Evolutionary conservation across 35 echinoderm and acorn worm genomes (phyloP).

Genomic region (Patiria miniata): DNA sequence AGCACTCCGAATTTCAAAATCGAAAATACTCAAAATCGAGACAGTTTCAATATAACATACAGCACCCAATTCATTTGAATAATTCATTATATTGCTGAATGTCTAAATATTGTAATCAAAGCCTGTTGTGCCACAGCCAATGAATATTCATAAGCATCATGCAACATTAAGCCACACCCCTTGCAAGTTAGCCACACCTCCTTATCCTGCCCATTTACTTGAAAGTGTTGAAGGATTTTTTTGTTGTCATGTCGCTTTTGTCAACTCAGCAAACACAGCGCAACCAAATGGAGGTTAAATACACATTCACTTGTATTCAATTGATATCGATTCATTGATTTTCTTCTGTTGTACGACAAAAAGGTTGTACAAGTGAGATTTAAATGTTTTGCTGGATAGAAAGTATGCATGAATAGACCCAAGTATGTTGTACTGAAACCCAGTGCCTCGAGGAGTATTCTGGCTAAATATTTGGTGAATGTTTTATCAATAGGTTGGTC

Average conservation of each 20-base stretch:
- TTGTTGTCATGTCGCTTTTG: constrained; percentile 26
- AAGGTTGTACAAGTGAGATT: neutral
- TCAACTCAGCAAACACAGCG: neutral
- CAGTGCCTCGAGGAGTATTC: no score
- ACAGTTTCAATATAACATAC: no score
- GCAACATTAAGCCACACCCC: neutral
- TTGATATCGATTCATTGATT: neutral
- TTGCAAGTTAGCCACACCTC: neutral
- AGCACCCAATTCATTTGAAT: no score
- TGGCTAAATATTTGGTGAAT: no score
- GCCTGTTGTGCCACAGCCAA: no score
- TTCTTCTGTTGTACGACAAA: neutral
- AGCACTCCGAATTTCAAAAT: no score
- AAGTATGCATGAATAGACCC: no score
- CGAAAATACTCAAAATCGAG: no score
- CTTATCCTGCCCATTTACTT: neutral
- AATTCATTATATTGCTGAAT: no score
- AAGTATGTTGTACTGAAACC: no score
- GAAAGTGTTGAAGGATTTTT: neutral
- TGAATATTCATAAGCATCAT: neutral
- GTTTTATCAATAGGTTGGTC: no score
- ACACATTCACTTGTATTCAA: neutral
- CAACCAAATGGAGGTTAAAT: neutral
- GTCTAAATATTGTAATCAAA: no score
- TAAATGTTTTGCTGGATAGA: neutral